These are phyloP conservation scores for Yoshiicerus persimilis DNA, from an alignment of 1,140 invertebrate genomes.

Conservation along the genomic window DNA sequence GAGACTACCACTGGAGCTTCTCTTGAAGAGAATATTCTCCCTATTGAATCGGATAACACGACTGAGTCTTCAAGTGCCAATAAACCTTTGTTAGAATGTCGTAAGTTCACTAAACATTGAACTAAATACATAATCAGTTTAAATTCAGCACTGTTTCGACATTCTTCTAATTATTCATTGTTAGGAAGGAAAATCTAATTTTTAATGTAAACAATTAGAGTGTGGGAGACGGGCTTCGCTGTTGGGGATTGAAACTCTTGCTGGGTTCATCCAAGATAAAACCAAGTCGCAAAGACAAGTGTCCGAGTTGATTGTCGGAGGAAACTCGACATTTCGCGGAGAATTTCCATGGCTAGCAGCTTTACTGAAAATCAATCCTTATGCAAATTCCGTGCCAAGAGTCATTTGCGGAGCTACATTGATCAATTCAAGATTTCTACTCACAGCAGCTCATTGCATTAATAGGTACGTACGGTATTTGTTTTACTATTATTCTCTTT, in stretches of 20 bases:
- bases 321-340: slow-evolving; percentile 60
- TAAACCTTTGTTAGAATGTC: not conserved
- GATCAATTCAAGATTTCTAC: slow-evolving; percentile 16
- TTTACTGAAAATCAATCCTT: not conserved
- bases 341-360: slow-evolving; percentile 82
- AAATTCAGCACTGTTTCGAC: not conserved
- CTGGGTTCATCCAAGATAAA: not conserved
- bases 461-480: not conserved
- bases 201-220: not conserved
- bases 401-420: slow-evolving; percentile 19
- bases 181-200: not conserved
- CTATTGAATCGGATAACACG: not conserved
- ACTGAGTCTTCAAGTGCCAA: not conserved
- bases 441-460: slow-evolving; percentile 38
- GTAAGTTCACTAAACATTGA: not conserved
- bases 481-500: too few species aligned
- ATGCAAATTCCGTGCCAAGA: not conserved
- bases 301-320: not conserved
- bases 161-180: too few species aligned
- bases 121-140: not conserved
- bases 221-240: not conserved
- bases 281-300: not conserved
- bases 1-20: not conserved
- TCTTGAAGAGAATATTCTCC: not conserved
- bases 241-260: not conserved